phyloP scores from a whole-genome alignment of 23 tunicate species.

The Trididemnum clinides region DNA sequence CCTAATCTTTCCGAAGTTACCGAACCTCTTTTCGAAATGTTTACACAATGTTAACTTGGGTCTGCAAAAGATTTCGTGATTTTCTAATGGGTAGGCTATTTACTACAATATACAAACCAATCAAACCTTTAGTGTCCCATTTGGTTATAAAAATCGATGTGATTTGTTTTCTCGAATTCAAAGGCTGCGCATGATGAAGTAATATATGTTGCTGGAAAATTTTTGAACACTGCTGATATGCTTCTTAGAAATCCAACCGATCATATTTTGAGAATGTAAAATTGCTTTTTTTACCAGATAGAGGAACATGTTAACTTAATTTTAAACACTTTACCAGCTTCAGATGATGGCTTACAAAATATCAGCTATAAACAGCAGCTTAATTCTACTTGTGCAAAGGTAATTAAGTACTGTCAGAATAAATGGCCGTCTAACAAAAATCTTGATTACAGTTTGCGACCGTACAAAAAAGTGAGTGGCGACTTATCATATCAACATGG shows the following conservation, averaged over 20 bases:
- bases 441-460: neutral
- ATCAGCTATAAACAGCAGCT: neutral
- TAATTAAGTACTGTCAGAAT: neutral
- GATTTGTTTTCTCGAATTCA: constrained; percentile 28
- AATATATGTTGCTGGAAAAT: constrained; percentile 36
- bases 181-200: constrained; percentile 44
- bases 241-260: neutral
- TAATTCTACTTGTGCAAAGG: neutral
- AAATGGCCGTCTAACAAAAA: constrained; percentile 20
- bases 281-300: neutral
- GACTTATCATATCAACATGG: neutral
- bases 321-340: constrained; percentile 7
- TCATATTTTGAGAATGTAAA: neutral
- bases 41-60: no score
- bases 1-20: no score
- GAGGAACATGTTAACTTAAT: neutral
- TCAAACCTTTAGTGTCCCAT: constrained; percentile 35
- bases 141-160: constrained; percentile 2
- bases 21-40: no score
- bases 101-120: constrained; percentile 4
- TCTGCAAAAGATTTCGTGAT: constrained; percentile 3
- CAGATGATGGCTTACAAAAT: neutral
- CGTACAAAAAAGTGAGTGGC: neutral
- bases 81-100: constrained; percentile 26
- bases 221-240: neutral